These are phyloP conservation scores for Tokudaia tokunoshimensis DNA, from an alignment of 2,797 vertebrate genomes.

Conservation along the genomic window DNA sequence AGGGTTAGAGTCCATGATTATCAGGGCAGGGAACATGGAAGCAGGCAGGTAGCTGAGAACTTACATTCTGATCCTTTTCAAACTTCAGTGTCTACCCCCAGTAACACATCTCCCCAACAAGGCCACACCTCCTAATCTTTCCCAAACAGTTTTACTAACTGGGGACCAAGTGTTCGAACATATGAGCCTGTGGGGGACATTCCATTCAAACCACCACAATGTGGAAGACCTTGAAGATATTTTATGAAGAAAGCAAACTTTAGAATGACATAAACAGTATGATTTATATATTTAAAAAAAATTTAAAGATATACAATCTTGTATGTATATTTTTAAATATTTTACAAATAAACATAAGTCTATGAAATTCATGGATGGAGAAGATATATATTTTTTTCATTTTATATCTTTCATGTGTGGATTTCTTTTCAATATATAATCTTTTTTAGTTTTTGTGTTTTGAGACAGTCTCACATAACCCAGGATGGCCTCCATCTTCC, in stretches of 20 bases:
- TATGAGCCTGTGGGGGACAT: neutral
- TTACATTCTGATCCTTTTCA: neutral
- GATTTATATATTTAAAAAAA: neutral
- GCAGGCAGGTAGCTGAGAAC: neutral
- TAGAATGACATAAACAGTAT: neutral
- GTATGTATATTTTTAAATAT: neutral
- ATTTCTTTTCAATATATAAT: neutral
- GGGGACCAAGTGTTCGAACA: neutral
- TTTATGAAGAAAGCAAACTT: neutral
- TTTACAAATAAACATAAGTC: neutral
- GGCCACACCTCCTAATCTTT: neutral
- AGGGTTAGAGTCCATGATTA: too few species aligned
- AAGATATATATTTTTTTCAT: slow-evolving; percentile 26
- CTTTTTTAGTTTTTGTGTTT: neutral
- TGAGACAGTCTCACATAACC: neutral
- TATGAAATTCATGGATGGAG: neutral
- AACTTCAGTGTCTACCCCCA: neutral
- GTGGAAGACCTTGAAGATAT: neutral
- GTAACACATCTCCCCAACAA: neutral
- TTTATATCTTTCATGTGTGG: neutral
- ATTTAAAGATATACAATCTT: neutral
- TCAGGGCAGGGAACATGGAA: neutral
- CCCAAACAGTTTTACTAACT: neutral
- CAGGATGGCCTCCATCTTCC: neutral
- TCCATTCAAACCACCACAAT: neutral